These are phyloP conservation scores for Sebastes reedi DNA, from an alignment of 2,797 vertebrate species.

Conservation along the genomic window DNA sequence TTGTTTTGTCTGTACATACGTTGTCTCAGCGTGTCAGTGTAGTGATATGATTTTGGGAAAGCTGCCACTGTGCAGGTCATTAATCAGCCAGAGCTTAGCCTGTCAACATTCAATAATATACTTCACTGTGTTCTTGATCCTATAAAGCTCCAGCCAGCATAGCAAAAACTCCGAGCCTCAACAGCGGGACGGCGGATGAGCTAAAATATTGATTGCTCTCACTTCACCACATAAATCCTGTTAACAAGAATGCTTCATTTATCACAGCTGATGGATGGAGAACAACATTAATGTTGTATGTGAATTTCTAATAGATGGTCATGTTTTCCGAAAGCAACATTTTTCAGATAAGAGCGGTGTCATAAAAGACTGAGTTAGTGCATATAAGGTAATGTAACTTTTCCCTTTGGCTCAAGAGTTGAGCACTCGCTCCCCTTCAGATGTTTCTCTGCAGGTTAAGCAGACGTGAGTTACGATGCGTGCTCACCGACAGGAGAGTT, in stretches of 20 bases:
- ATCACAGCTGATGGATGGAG: constrained; percentile 29
- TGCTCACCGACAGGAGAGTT: constrained; percentile 40
- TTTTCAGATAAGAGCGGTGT: background rate
- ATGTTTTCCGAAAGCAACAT: constrained; percentile 32
- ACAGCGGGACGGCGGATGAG: constrained; percentile 11
- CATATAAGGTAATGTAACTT: constrained; percentile 40
- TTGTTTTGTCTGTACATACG: constrained; percentile 3
- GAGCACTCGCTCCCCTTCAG: background rate
- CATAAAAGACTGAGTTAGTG: constrained; percentile 26
- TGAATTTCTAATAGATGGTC: constrained; percentile 18
- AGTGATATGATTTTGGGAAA: constrained; percentile 41
- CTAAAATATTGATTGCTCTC: constrained; percentile 49
- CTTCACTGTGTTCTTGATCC: constrained; percentile 41
- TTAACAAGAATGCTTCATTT: constrained; percentile 36
- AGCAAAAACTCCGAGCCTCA: constrained; percentile 21
- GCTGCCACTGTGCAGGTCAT: constrained; percentile 35
- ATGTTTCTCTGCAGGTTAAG: constrained; percentile 34
- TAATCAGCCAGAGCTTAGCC: constrained; percentile 39
- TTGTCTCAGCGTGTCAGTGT: constrained; percentile 29
- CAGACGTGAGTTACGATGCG: constrained; percentile 55
- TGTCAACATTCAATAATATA: constrained; percentile 52
- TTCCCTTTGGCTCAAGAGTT: background rate
- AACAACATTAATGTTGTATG: constrained; percentile 28
- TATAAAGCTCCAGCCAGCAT: constrained; percentile 34
- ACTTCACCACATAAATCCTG: constrained; percentile 38